Base-by-base conservation (phyloP, 1,140 invertebrate genomes). In the Brachionus rotundiformis region DNA sequence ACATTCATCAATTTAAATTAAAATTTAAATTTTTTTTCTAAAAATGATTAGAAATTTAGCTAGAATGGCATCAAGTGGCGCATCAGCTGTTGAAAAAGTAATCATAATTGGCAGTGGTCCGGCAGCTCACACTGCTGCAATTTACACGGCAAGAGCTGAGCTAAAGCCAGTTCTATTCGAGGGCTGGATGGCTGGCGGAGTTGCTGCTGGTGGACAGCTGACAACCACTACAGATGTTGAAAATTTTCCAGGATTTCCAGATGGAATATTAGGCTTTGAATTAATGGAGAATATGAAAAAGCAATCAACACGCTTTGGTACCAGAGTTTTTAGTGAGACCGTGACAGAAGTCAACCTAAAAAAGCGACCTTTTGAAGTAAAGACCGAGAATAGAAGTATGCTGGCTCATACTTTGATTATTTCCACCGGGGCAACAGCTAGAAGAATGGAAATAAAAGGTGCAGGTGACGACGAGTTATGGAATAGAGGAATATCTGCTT, bases 211-310 rank as follows among this genome's bases (percentile, higher is more conserved):
- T 16, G 75, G 75, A 3, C 44, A 77, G 49, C 31, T 77, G 29
- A 59, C 49, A 33, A 59, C 49, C 8, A 77, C 75, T 27, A 54
- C 44, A 31, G 49, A 59, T 31, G 75, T 77, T 7, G 75, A 77
- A 39, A 77, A 77, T 36, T 77, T 59, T 59, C 75, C 75, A 5
- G 75, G 75, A 31, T 77, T 77, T 36, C 44, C 44, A 3, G 44
- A 73, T 11, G 68, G 44, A 19, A 77, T 77, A 33, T 31, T 54
- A 6, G 75, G 75, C 8, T 61, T 31, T 59, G 75, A 77, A 59
- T n/a, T 77, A 10, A 61, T 61, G 44, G 49, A 61, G 33, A 54
- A 77, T 77, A 77, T 77, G 75, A 54, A 77, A 77, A 77, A 77
- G 59, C 75, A 77, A 59, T 54, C 75, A 5, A 16, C 6, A 5